Percentiles rank a stretch among this genome's conserved stretches.
phyloP scores from a whole-genome alignment of 2,888 invertebrate species.

The Spicauda simplicius region DNA sequence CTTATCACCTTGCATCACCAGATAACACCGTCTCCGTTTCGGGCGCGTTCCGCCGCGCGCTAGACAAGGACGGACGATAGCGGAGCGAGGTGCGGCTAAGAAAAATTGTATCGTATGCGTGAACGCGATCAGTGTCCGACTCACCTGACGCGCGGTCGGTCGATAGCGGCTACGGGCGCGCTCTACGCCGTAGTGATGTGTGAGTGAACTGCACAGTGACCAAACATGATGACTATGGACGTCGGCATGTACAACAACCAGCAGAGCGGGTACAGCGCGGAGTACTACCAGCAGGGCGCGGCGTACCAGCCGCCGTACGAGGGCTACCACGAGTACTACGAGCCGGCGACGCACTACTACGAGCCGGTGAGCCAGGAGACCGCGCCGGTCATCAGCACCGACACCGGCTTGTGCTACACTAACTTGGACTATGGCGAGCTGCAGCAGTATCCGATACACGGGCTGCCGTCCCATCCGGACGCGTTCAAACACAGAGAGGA shows the following conservation, averaged over 20 bases:
- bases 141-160: slow-evolving; percentile 71
- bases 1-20: slow-evolving; percentile 64
- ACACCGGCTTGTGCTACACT: slow-evolving; percentile 95
- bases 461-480: slow-evolving; percentile 82
- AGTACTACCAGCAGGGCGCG: slow-evolving; percentile 82
- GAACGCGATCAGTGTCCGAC: slow-evolving; percentile 70
- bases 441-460: slow-evolving; percentile 81
- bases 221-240: slow-evolving; percentile 92
- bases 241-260: slow-evolving; percentile 91
- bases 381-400: slow-evolving; percentile 91
- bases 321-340: slow-evolving; percentile 78
- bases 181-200: slow-evolving; percentile 70
- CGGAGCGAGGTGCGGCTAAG: slow-evolving; percentile 72
- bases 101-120: slow-evolving; percentile 62
- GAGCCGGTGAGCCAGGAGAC: slow-evolving; percentile 77
- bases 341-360: slow-evolving; percentile 80
- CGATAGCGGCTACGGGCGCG: slow-evolving; percentile 49
- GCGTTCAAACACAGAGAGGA: slow-evolving; percentile 83
- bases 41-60: slow-evolving; percentile 43
- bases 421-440: slow-evolving; percentile 91
- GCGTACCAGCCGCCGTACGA: slow-evolving; percentile 74
- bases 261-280: slow-evolving; percentile 83
- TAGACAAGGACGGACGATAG: slow-evolving; percentile 63
- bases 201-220: slow-evolving; percentile 68
- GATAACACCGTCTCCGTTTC: slow-evolving; percentile 63